A percentile compares a stretch with the other conserved stretches of the same genome.
These are phyloP conservation scores for Hemiprocne comata DNA, from an alignment of 2,113 vertebrate species.

Conservation along the genomic window DNA sequence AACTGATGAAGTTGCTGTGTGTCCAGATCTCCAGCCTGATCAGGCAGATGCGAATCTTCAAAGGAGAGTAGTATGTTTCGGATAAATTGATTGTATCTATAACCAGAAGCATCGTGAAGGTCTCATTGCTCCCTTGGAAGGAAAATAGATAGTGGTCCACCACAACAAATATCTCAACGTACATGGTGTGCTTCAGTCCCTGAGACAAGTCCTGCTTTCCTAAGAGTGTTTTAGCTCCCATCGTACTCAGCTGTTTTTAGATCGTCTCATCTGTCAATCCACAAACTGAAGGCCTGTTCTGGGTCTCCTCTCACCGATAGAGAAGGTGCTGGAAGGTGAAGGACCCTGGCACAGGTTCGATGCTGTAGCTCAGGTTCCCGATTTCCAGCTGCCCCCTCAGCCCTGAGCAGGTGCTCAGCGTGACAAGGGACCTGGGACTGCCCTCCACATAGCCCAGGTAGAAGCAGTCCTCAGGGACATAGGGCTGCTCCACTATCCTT, in stretches of 20 bases:
- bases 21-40: slow-evolving; percentile 35
- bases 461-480: not conserved
- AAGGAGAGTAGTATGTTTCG: not conserved
- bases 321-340: slow-evolving; percentile 37
- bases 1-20: not conserved
- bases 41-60: not conserved
- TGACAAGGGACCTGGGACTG: not conserved
- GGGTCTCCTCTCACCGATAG: not conserved
- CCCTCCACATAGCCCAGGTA: slow-evolving; percentile 53
- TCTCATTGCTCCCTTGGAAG: not conserved
- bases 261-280: not conserved
- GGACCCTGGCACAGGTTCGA: slow-evolving; percentile 27
- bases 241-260: not conserved
- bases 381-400: slow-evolving; percentile 54
- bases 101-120: not conserved
- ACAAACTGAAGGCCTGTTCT: not conserved
- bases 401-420: slow-evolving; percentile 30
- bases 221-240: not conserved
- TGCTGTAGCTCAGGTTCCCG: not conserved
- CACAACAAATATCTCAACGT: not conserved
- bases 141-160: not conserved
- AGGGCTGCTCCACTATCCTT: not conserved
- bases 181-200: not conserved
- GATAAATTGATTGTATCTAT: not conserved
- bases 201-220: not conserved